Evolutionary conservation across 2,888 invertebrate species (phyloP), one percentile per base, ranked within the genome.

Genomic region (Ectropis crepuscularia): DNA sequence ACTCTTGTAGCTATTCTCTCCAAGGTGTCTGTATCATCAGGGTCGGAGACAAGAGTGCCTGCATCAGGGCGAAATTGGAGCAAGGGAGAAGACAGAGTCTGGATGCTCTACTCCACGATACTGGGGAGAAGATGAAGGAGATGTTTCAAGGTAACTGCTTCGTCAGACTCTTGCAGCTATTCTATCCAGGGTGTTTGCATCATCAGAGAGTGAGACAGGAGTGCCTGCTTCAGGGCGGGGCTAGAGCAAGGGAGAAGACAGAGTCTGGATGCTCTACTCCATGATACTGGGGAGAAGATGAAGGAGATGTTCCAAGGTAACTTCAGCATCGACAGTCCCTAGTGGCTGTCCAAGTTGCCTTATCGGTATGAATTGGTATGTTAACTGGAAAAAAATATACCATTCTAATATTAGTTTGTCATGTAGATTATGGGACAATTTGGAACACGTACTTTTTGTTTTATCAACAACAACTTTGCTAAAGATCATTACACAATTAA

Each of bases 261-360:
- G 83, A 96, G 96, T 69, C 87, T 97, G 41, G 97, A 97, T 76
- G 95, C 96, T 65, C 81, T 97, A 36, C 93, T 96, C 79, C 94
- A 95, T 41, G 96, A 96, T 70, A 96, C 96, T 0, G 95, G 96
- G 43, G 96, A 96, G 83, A 95, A 95, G 78, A 95, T 97, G 67
- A 97, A 97, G 85, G 97, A 97, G 87, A 95, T 96, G 77, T 95
- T 97, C 72, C 96, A 96, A 81, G 96, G 97, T 79, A 91, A 93
- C 6, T 12, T n/a, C n/a, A n/a, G 8, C 36, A 39, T 2, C 6
- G 28, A 28, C 8, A 51, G 39, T 28, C 16, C 16, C 16, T 2
- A 2, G 16, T 28, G 16, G 16, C 16, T 28, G 16, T 28, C 16
- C 16, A 28, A 28, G 16, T 1, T 28, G 16, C 4, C 16, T 28